A percentile compares a stretch with the other conserved stretches of the same genome.
Evolutionary conservation across 1,140 invertebrate species (phyloP).

Genomic region (Nomia melanderi): DNA sequence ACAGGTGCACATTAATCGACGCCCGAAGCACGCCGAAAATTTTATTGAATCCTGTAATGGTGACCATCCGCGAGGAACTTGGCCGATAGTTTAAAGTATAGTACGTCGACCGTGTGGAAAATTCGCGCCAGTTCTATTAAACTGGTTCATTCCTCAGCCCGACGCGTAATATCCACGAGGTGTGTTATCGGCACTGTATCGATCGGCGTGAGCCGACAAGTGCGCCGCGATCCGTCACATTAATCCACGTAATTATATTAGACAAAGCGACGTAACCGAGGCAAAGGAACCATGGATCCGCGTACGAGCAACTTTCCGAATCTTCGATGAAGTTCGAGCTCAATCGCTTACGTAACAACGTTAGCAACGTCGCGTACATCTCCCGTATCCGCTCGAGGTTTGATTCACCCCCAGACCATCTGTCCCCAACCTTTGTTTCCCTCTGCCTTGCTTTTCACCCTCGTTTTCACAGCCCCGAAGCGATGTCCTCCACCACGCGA

Average conservation of each 20-base stretch:
- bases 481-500: no score
- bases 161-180: constrained; percentile 41
- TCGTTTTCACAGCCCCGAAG: neutral
- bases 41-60: neutral
- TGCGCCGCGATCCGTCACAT: constrained; percentile 40
- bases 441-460: no score
- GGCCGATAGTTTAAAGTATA: neutral
- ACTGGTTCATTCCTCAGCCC: constrained; percentile 15
- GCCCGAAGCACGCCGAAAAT: neutral
- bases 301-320: constrained; percentile 60
- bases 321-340: constrained; percentile 55
- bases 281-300: neutral
- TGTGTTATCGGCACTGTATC: constrained; percentile 50
- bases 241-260: constrained; percentile 2
- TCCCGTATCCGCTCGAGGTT: constrained; percentile 13
- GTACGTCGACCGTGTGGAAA: constrained; percentile 8
- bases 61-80: neutral
- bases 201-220: constrained; percentile 28
- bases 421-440: no score
- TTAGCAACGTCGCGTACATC: constrained; percentile 36
- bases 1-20: neutral
- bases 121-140: constrained; percentile 32
- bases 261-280: constrained; percentile 32
- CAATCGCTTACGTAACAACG: constrained; percentile 54
- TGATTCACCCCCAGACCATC: neutral